A percentile compares a stretch with the other conserved stretches of the same genome.
Evolutionary conservation across 2,797 vertebrate species (phyloP).

Genomic region (Parotocinclus haroldoi): DNA sequence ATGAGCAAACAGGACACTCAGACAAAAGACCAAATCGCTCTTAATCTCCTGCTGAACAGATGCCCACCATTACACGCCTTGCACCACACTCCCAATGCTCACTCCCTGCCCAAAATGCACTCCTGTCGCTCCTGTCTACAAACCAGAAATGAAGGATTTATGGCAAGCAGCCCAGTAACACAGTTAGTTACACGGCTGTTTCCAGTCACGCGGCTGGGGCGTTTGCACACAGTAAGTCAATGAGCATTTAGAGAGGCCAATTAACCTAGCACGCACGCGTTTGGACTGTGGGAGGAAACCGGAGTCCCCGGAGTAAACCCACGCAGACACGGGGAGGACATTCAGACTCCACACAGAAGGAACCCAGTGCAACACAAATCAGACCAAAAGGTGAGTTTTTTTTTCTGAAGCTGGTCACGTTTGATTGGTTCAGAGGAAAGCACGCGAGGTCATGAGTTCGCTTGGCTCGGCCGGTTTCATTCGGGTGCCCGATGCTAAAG

Average conservation of each 20-base stretch:
- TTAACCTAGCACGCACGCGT: too few relatives aligned
- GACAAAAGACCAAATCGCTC: conserved; percentile 63
- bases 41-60: conserved; percentile 74
- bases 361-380: too few relatives aligned
- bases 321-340: too few relatives aligned
- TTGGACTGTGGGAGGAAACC: too few relatives aligned
- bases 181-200: too few relatives aligned
- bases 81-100: conserved; percentile 35
- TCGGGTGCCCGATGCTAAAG: not conserved
- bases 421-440: conserved; percentile 39
- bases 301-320: too few relatives aligned
- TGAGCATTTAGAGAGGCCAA: too few relatives aligned
- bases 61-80: conserved; percentile 53
- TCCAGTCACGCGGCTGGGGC: too few relatives aligned
- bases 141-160: conserved; percentile 57
- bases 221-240: too few relatives aligned
- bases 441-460: conserved; percentile 25
- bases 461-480: too few relatives aligned
- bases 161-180: conserved; percentile 61
- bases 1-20: conserved; percentile 61
- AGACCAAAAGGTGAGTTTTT: too few relatives aligned
- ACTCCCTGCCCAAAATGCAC: conserved; percentile 7
- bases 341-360: too few relatives aligned
- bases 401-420: conserved; percentile 45
- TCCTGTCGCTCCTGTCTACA: conserved; percentile 49